These are phyloP conservation scores for Tautogolabrus adspersus DNA, from an alignment of 2,113 vertebrate species.

Conservation along the genomic window DNA sequence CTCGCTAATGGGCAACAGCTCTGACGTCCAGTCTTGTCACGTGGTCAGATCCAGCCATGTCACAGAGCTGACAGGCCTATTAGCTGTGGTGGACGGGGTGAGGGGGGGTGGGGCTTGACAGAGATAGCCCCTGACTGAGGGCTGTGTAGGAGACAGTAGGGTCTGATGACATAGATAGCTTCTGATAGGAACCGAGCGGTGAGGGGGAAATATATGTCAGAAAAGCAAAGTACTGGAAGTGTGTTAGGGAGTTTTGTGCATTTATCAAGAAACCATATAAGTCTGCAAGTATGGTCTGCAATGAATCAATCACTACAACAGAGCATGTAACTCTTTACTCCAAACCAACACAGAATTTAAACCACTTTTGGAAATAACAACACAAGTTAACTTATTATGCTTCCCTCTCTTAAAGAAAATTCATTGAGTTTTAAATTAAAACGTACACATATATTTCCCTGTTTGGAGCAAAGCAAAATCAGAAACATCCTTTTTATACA, in stretches of 20 bases:
- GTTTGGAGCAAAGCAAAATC: too few species aligned
- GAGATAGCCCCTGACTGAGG: slow-evolving; percentile 68
- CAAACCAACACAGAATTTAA: too few species aligned
- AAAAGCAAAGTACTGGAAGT: slow-evolving; percentile 3
- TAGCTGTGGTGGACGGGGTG: slow-evolving; percentile 43
- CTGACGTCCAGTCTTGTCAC: slow-evolving; percentile 62
- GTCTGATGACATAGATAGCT: slow-evolving; percentile 49
- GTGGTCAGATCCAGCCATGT: slow-evolving; percentile 58
- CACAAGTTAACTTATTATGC: too few species aligned
- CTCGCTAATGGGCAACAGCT: slow-evolving; percentile 63
- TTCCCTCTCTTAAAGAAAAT: too few species aligned
- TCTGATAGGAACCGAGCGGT: slow-evolving; percentile 46
- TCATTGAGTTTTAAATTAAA: too few species aligned
- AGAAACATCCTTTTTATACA: too few species aligned
- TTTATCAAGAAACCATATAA: too few species aligned
- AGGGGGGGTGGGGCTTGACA: slow-evolving; percentile 50
- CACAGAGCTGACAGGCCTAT: slow-evolving; percentile 73
- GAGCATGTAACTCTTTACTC: too few species aligned
- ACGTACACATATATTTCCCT: too few species aligned
- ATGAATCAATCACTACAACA: too few species aligned
- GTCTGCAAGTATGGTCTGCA: too few species aligned
- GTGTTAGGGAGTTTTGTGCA: not conserved
- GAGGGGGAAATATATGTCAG: not conserved
- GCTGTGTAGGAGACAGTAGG: slow-evolving; percentile 43
- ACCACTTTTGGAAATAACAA: too few species aligned